Base-by-base conservation (phyloP, 2,113 vertebrate genomes). In the Colius striatus region DNA sequence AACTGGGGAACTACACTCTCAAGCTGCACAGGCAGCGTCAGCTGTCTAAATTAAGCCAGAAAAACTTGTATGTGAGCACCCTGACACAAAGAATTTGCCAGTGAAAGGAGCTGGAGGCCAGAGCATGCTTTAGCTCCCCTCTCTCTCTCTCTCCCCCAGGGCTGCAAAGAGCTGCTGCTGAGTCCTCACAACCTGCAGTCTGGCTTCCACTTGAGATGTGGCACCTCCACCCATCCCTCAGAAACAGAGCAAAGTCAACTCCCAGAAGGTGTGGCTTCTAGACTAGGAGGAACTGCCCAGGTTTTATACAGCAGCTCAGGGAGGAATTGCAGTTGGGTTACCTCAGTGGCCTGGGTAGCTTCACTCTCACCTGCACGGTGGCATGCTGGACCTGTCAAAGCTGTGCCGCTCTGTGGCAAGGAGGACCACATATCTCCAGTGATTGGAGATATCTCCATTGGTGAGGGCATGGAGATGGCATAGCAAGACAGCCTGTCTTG, bases 371-470 rank as follows among this genome's bases (percentile, higher is more conserved):
- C 45, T 77, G 60, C 65, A 4, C 0, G 4, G 50, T 19, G 75
- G 20, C n/a, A 26, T 18, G 41, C 48, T 2, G 15, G 47, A 50
- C 51, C 21, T 7, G 34, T 20, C 70, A 36, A 15, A 77, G 65
- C 87, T 13, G 34, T 34, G 73, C n/a, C 15, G 1, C 32, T 34
- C 4, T 7, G 51, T 23, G 38, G 19, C 27, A 60, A 38, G 54
- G 54, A 38, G 54, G n/a, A 50, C 10, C 2, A n/a, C 2, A 0
- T 1, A 1, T 9, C 36, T 8, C 62, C 25, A 47, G 53, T 10
- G 47, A n/a, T 38, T n/a, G n/a, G n/a, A n/a, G n/a, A n/a, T n/a
- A n/a, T n/a, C n/a, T n/a, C n/a, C 27, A 8, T 38, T 50, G 21
- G 8, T 54, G 7, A 8, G n/a, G 72, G 66, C 23, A 16, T 1